A percentile compares a stretch with the other conserved stretches of the same genome.
Evolutionary conservation across 2,113 vertebrate genomes (phyloP).

Genomic region (Coryphaenoides rupestris): DNA sequence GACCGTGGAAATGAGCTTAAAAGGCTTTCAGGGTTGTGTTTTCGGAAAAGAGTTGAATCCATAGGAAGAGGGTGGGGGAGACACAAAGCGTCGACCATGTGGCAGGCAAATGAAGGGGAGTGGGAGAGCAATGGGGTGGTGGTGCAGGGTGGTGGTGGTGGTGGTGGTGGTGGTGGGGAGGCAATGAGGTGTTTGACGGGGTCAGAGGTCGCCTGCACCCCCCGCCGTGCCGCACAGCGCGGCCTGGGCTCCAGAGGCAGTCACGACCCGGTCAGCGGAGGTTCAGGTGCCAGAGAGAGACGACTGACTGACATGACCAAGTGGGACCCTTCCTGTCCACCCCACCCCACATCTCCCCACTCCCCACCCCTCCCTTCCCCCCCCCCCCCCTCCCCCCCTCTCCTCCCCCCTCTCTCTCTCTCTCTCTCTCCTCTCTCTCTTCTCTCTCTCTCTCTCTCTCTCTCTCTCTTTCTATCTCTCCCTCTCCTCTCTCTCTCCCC

Average conservation of each 20-base stretch:
- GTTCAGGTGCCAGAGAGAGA: conserved; percentile 67
- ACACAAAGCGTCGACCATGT: neutral
- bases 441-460: conserved; percentile 36
- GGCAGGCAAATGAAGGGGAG: neutral
- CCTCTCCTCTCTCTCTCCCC: conserved; percentile 27
- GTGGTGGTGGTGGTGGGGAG: conserved; percentile 33
- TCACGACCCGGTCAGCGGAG: conserved; percentile 69
- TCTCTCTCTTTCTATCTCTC: conserved; percentile 38
- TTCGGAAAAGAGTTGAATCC: no score
- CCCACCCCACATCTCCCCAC: conserved; percentile 26
- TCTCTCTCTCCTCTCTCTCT: conserved; percentile 37
- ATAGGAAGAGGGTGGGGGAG: neutral
- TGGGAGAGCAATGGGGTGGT: neutral
- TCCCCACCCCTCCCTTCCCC: conserved; percentile 42
- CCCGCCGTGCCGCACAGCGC: conserved; percentile 43
- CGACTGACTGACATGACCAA: conserved; percentile 61
- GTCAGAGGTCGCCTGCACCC: conserved; percentile 51
- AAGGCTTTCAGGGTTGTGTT: no score
- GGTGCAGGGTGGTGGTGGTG: conserved; percentile 16
- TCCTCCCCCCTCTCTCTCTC: conserved; percentile 33
- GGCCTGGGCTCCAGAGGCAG: conserved; percentile 59
- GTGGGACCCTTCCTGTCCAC: conserved; percentile 27
- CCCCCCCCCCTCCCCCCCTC: conserved; percentile 57
- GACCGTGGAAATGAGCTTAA: no score
- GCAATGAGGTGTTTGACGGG: conserved; percentile 37